A percentile compares a stretch with the other conserved stretches of the same genome.
Evolutionary conservation across 2,797 vertebrate genomes (phyloP).

Genomic region (Protonibea diacanthus): DNA sequence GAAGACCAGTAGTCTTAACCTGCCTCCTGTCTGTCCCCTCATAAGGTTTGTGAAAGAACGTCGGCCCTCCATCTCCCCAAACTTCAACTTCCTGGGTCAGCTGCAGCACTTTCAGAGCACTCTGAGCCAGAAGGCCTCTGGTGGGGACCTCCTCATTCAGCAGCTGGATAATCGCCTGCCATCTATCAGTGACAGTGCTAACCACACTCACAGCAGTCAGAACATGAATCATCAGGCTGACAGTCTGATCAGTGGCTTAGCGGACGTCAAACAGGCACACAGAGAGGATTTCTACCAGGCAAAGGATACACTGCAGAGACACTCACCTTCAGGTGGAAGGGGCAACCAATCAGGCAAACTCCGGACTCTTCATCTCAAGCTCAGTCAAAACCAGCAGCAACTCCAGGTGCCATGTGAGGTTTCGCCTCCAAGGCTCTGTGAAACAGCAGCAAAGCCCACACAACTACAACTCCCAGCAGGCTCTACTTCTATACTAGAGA

Average conservation of each 20-base stretch:
- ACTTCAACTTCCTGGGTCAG: constrained; percentile 89
- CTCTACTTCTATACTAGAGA: constrained; percentile 75
- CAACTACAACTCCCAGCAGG: constrained; percentile 68
- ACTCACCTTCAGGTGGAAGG: background rate
- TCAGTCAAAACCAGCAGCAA: constrained; percentile 47
- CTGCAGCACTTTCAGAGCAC: constrained; percentile 85
- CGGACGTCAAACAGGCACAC: constrained; percentile 35
- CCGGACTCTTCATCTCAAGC: constrained; percentile 51
- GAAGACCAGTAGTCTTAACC: constrained; percentile 16
- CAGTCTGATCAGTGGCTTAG: background rate
- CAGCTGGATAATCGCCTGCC: constrained; percentile 42
- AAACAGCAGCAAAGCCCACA: constrained; percentile 55
- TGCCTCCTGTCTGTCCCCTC: constrained; percentile 43
- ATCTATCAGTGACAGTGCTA: constrained; percentile 4
- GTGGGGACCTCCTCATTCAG: constrained; percentile 21
- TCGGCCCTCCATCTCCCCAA: constrained; percentile 87
- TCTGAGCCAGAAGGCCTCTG: constrained; percentile 63
- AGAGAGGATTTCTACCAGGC: constrained; percentile 33
- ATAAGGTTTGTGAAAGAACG: constrained; percentile 88
- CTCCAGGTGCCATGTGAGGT: constrained; percentile 19
- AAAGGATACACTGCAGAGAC: constrained; percentile 43
- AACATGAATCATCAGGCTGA: constrained; percentile 21
- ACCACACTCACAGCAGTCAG: constrained; percentile 13
- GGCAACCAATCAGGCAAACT: constrained; percentile 57
- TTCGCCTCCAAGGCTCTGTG: constrained; percentile 12